Evolutionary conservation across 2,888 invertebrate species (phyloP), one percentile per base, ranked within the genome.

Genomic region (Dichetophora obliterata): DNA sequence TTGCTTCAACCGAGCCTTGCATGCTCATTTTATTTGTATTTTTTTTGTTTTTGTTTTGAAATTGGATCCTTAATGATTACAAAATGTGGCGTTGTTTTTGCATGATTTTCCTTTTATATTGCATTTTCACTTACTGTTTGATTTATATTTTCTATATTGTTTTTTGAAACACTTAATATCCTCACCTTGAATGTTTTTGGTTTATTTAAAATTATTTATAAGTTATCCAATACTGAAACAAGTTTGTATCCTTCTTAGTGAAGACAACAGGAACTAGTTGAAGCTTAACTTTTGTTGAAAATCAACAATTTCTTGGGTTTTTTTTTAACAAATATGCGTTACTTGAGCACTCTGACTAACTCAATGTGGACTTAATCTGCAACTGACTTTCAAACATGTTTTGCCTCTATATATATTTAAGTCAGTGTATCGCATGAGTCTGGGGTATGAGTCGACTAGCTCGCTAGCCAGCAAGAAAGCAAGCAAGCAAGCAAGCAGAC

Each of bases 371-470:
- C 83, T 84, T 77, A 83, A 87, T 86, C 86, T 85, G 84, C 88
- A 87, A 88, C 87, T 88, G 88, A 87, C 82, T 80, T 82, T 77
- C 82, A 86, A 88, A 88, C 88, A 86, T 85, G 86, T 85, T 87
- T 85, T 83, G 81, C 80, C 81, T 82, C 85, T 82, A 84, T 88
- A 86, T 88, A 88, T 86, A 86, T 86, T 54, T 34, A 71, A 34
- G 54, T 66, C 74, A 54, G 37, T 61, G 61, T 59, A 66, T 57
- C 14, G 65, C 37, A 34, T 9, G 22, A 27, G 52, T 34, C 6
- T 66, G n/a, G 31, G 76, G 75, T 24, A 74, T 43, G 43, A 43
- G 43, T 43, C 63, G 11, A 50, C 22, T 5, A 22, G 27, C 24
- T 11, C 1, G 68, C 22, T 16, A 68, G 14, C 27, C 16, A 73